These are phyloP conservation scores for Microctenopoma lineatum DNA, from an alignment of 2,797 vertebrate species.

Conservation along the genomic window DNA sequence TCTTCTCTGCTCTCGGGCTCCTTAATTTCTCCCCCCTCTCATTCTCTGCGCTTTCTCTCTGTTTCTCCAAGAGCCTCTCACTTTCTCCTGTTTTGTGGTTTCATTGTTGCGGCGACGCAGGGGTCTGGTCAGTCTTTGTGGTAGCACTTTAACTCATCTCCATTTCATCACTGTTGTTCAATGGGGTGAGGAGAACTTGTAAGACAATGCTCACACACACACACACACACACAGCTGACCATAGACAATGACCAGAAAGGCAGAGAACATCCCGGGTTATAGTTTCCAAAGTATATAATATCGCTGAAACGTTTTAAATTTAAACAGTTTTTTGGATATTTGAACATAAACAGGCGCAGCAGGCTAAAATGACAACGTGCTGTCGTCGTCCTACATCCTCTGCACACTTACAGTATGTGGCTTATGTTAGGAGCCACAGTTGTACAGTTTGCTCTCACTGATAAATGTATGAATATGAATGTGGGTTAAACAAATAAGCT, in stretches of 20 bases:
- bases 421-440: too few species aligned
- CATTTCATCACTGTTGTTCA: constrained; percentile 78
- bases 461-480: too few species aligned
- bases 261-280: neutral
- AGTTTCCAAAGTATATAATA: too few species aligned
- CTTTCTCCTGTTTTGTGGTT: constrained; percentile 75
- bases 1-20: constrained; percentile 45
- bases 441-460: too few species aligned
- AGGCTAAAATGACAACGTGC: too few species aligned
- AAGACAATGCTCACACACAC: constrained; percentile 52
- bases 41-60: constrained; percentile 59
- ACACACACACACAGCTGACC: neutral
- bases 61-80: constrained; percentile 72
- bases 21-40: constrained; percentile 71
- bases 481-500: too few species aligned
- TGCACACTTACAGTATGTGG: too few species aligned
- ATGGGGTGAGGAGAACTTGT: constrained; percentile 54
- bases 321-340: too few species aligned
- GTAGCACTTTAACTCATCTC: constrained; percentile 80
- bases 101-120: constrained; percentile 75
- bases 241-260: constrained; percentile 8
- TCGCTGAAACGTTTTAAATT: too few species aligned
- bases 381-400: too few species aligned
- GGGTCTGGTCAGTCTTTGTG: constrained; percentile 81
- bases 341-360: too few species aligned